These are phyloP conservation scores for Pyralis farinalis DNA, from an alignment of 2,888 invertebrate species.

Conservation along the genomic window DNA sequence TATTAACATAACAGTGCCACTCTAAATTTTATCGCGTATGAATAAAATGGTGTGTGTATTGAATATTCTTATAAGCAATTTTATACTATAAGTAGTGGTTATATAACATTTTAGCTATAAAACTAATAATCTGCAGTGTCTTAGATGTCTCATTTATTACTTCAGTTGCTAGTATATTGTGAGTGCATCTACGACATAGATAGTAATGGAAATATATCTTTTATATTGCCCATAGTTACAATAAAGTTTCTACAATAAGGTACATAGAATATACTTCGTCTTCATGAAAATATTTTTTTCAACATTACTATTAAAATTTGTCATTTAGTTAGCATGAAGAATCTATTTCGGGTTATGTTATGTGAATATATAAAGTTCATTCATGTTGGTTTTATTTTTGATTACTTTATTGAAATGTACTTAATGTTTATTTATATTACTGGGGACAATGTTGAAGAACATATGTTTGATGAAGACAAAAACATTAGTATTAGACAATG, in stretches of 20 bases:
- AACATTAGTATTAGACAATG: slow-evolving; percentile 30
- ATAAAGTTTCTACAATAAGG: slow-evolving; percentile 4
- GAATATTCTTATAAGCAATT: slow-evolving; percentile 47
- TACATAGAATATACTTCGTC: not conserved
- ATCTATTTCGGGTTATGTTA: too few relatives aligned
- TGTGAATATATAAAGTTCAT: too few relatives aligned
- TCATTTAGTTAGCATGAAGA: too few relatives aligned
- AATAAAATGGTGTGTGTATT: slow-evolving; percentile 31
- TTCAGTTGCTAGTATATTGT: slow-evolving; percentile 38
- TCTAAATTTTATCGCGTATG: slow-evolving; percentile 50
- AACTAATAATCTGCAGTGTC: slow-evolving; percentile 38
- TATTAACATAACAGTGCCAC: slow-evolving; percentile 65
- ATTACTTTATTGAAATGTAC: too few relatives aligned
- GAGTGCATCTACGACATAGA: slow-evolving; percentile 31
- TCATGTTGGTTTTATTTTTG: too few relatives aligned
- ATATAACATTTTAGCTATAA: slow-evolving; percentile 21
- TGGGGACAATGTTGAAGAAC: not conserved
- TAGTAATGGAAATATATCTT: slow-evolving; percentile 20
- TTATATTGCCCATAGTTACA: slow-evolving; percentile 26
- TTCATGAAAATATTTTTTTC: not conserved
- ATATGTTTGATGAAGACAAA: slow-evolving; percentile 3
- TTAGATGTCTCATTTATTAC: slow-evolving; percentile 26
- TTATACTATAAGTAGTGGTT: slow-evolving; percentile 21
- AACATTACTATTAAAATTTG: not conserved
- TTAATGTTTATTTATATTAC: too few relatives aligned